phyloP scores from a whole-genome alignment of 2,113 vertebrate species.

The Xerus inauris region DNA sequence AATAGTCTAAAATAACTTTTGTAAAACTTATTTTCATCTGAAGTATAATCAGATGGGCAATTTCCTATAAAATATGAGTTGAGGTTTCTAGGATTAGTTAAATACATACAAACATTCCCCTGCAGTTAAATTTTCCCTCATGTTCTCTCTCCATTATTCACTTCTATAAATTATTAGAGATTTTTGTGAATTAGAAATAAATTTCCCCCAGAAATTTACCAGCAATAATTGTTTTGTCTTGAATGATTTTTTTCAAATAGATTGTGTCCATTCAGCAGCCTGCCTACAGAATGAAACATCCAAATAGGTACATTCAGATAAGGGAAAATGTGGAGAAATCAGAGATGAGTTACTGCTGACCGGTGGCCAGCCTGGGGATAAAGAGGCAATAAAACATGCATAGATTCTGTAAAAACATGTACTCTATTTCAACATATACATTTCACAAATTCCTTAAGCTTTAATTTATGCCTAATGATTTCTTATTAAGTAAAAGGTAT shows the following conservation, averaged over 20 bases:
- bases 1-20: neutral
- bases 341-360: neutral
- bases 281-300: neutral
- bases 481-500: conserved; percentile 1
- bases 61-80: neutral
- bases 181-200: conserved; percentile 52
- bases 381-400: neutral
- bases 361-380: neutral
- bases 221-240: conserved; percentile 2
- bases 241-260: neutral
- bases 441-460: neutral
- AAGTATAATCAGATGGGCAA: conserved; percentile 37
- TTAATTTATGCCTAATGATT: conserved; percentile 23
- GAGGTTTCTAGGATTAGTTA: neutral
- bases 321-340: neutral
- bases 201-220: conserved; percentile 18
- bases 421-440: neutral
- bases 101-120: neutral
- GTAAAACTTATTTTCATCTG: conserved; percentile 31
- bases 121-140: neutral
- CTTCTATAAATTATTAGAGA: conserved; percentile 45
- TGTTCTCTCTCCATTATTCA: neutral
- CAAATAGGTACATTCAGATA: neutral
- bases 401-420: neutral
- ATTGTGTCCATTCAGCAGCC: neutral